Evolutionary conservation across 2,888 invertebrate species (phyloP).

Genomic region (Scaptomyza flava): DNA sequence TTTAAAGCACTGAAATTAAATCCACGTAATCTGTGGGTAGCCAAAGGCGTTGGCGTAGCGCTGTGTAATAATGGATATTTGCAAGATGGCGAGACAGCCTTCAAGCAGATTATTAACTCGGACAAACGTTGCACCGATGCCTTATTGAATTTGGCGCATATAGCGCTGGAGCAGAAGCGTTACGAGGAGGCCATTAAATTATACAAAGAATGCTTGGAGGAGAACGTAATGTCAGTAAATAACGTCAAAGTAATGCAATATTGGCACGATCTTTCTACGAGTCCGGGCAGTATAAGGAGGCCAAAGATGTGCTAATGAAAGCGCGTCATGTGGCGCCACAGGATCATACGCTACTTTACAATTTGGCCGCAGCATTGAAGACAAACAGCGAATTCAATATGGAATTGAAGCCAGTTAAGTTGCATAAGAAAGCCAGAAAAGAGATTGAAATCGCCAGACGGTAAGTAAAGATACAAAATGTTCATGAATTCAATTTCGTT

Average conservation of each 20-base stretch:
- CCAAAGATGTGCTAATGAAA: conserved; percentile 34
- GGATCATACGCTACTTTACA: conserved; percentile 31
- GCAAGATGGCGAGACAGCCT: conserved; percentile 11
- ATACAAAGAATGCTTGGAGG: conserved; percentile 34
- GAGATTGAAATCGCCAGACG: conserved; percentile 24
- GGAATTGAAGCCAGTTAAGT: too few relatives aligned
- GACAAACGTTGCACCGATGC: conserved; percentile 18
- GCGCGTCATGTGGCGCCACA: conserved; percentile 41
- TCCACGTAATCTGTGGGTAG: conserved; percentile 46
- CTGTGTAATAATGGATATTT: background rate
- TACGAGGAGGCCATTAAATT: conserved; percentile 33
- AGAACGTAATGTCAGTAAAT: background rate
- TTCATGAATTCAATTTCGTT: background rate
- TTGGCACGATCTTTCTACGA: conserved; percentile 35
- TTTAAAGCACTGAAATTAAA: conserved; percentile 34
- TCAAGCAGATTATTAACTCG: conserved; percentile 29
- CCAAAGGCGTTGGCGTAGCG: conserved; percentile 51
- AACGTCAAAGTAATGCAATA: conserved; percentile 23
- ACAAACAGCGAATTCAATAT: background rate
- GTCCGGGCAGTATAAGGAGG: conserved; percentile 6
- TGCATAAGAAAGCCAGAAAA: background rate
- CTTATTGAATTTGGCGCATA: conserved; percentile 35
- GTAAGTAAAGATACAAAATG: conserved; percentile 12
- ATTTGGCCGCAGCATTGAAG: conserved; percentile 36
- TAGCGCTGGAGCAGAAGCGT: conserved; percentile 20